phyloP scores from a whole-genome alignment of 2,888 invertebrate species.

The Caenorhabditis sp. region DNA sequence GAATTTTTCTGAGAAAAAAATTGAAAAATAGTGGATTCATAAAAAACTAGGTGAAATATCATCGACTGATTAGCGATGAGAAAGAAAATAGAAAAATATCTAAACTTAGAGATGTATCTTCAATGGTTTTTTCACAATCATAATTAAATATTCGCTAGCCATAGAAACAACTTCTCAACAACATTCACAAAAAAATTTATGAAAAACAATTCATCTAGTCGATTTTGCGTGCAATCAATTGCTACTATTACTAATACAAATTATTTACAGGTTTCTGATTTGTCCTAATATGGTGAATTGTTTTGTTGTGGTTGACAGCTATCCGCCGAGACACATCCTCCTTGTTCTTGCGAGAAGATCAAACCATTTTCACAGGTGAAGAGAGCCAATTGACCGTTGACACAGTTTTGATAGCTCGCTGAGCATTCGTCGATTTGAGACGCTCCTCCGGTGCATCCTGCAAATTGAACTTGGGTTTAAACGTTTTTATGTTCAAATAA shows the following conservation, averaged over 20 bases:
- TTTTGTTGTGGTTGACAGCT: slow-evolving; percentile 2
- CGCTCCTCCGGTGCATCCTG: slow-evolving; percentile 12
- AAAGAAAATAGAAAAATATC: no score
- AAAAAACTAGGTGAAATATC: no score
- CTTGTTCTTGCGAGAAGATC: slow-evolving; percentile 22
- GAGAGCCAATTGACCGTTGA: slow-evolving; percentile 15
- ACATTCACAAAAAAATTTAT: background rate
- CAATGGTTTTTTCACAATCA: no score
- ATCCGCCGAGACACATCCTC: slow-evolving; percentile 9
- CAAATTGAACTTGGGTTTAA: no score
- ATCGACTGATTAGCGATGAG: no score
- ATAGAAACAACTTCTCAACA: no score
- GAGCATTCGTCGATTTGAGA: slow-evolving; percentile 26
- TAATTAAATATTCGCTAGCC: no score
- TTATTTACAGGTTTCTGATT: background rate
- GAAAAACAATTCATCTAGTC: background rate
- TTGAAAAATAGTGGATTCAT: no score
- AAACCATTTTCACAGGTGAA: slow-evolving; percentile 24
- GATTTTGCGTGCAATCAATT: background rate
- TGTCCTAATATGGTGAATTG: background rate
- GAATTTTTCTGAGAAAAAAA: no score
- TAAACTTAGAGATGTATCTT: no score
- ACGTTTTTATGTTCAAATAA: no score
- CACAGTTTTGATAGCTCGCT: slow-evolving; percentile 19
- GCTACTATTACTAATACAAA: background rate